A percentile compares a stretch with the other conserved stretches of the same genome.
These are phyloP conservation scores for Microtus oregoni DNA, from an alignment of 2,113 vertebrate species.

Conservation along the genomic window DNA sequence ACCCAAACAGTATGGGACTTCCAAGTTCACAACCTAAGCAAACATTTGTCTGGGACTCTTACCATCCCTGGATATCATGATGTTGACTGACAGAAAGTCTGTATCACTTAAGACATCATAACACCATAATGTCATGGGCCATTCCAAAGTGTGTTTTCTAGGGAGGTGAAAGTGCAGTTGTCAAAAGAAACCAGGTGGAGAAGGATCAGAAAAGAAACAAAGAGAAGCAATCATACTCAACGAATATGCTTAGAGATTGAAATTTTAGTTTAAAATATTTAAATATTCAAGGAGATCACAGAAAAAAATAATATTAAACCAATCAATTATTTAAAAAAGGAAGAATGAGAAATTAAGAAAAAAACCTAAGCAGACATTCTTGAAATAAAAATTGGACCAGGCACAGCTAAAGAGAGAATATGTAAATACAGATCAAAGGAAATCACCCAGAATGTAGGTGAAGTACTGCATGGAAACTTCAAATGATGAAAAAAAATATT, in stretches of 20 bases:
- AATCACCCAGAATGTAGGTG: not conserved
- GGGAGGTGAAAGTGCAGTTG: too few relatives aligned
- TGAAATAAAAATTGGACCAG: conserved; percentile 25
- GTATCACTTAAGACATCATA: not conserved
- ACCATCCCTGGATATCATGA: not conserved
- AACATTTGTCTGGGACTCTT: not conserved
- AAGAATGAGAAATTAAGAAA: not conserved
- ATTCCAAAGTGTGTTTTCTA: not conserved
- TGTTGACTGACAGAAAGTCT: not conserved
- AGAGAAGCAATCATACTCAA: not conserved
- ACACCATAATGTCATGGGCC: not conserved
- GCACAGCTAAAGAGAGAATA: conserved; percentile 17
- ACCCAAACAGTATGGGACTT: not conserved
- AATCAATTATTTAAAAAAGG: not conserved
- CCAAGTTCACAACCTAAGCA: not conserved
- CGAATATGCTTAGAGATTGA: not conserved
- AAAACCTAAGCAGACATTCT: not conserved
- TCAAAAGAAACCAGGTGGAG: not conserved
- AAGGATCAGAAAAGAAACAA: not conserved
- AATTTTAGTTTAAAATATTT: not conserved
- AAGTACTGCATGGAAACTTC: conserved; percentile 1
- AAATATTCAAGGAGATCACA: not conserved
- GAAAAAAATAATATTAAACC: conserved; percentile 6
- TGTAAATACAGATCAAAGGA: not conserved
- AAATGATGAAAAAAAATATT: not conserved